These are phyloP conservation scores for Danio rerio DNA, from an alignment of 2,113 vertebrate genomes.

Conservation along the genomic window GRCz12tu NC_133199.1:3424001-3424500, in stretches of 20 bases:
- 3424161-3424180: constrained; percentile 46
- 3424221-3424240: background rate
- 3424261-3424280: constrained; percentile 54
- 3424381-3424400: constrained; percentile 40
- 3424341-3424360: constrained; percentile 45
- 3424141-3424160: constrained; percentile 10
- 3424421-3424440: constrained; percentile 55
- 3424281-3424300: constrained; percentile 23
- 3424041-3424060: background rate
- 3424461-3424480: constrained; percentile 14
- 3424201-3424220: constrained; percentile 16
- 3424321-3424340: constrained; percentile 30
- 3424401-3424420: constrained; percentile 39
- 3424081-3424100: constrained; percentile 1
- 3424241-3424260: constrained; percentile 27
- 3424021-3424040: background rate
- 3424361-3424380: constrained; percentile 50
- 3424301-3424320: constrained; percentile 20
- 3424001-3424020: background rate
- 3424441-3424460: constrained; percentile 44
- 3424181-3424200: constrained; percentile 18
- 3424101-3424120: constrained; percentile 26
- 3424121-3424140: constrained; percentile 28
- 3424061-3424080: constrained; percentile 28
- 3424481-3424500: constrained; percentile 35